These are phyloP conservation scores for Chiloscyllium punctatum DNA, from an alignment of 2,797 vertebrate species.

Conservation along the genomic window DNA sequence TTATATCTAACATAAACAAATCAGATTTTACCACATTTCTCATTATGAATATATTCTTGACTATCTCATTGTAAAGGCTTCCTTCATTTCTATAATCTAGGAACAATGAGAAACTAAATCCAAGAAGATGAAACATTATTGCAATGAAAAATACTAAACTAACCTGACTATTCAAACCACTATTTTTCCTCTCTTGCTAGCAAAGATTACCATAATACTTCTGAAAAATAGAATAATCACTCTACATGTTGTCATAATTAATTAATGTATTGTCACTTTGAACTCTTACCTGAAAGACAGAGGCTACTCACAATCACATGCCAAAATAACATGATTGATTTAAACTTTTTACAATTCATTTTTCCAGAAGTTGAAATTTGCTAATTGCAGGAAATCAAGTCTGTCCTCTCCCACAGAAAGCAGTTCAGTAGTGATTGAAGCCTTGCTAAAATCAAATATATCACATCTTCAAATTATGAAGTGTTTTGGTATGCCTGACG, in stretches of 20 bases:
- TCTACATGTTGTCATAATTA: neutral
- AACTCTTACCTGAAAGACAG: conserved; percentile 15
- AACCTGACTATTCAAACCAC: neutral
- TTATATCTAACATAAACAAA: neutral
- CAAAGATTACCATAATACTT: neutral
- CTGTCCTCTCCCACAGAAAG: neutral
- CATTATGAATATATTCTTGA: neutral
- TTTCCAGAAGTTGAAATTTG: neutral
- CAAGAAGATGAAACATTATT: neutral
- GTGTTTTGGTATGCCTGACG: neutral
- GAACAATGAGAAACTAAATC: neutral
- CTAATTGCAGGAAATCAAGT: neutral
- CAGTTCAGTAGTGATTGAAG: neutral
- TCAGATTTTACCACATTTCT: neutral
- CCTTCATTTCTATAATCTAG: neutral
- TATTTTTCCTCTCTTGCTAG: neutral
- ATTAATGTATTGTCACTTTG: neutral
- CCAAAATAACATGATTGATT: neutral
- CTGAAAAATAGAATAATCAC: neutral
- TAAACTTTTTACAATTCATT: conserved; percentile 13
- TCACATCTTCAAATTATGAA: neutral
- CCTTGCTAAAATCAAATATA: neutral
- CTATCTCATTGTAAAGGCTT: neutral
- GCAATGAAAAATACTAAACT: neutral
- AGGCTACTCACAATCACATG: neutral